A percentile compares a stretch with the other conserved stretches of the same genome.
phyloP scores from a whole-genome alignment of 2,888 invertebrate genomes.

The Physocephala rufipes region DNA sequence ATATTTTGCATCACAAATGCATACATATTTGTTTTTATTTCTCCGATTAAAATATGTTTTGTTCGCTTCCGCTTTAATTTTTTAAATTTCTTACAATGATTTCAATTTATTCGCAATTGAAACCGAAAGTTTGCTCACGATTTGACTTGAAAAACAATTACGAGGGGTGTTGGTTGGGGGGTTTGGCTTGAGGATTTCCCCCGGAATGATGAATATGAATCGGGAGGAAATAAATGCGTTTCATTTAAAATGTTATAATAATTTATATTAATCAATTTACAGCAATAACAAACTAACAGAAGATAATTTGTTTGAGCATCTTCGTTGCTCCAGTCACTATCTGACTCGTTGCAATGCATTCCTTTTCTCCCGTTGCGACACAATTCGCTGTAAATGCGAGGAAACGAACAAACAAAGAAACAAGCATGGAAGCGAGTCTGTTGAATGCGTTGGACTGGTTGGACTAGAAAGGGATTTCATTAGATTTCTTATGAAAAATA shows the following conservation, averaged over 20 bases:
- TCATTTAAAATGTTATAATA: conserved; percentile 35
- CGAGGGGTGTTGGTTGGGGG: too few species aligned
- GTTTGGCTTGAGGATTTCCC: not conserved
- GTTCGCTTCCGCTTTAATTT: not conserved
- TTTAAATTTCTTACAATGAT: conserved; percentile 5
- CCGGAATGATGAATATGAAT: conserved; percentile 23
- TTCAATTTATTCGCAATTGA: conserved; percentile 26
- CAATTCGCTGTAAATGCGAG: not conserved
- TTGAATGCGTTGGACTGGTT: too few species aligned
- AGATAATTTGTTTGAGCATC: too few species aligned
- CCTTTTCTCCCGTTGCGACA: too few species aligned
- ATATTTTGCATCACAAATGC: not conserved
- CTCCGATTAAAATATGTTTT: not conserved
- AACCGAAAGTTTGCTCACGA: conserved; percentile 11
- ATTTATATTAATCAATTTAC: conserved; percentile 33
- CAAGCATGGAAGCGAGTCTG: too few species aligned
- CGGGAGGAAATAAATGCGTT: conserved; percentile 31
- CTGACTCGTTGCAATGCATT: too few species aligned
- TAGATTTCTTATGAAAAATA: not conserved
- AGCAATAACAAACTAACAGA: not conserved
- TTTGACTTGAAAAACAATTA: too few species aligned
- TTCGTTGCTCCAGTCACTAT: too few species aligned
- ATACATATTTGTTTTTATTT: conserved; percentile 3
- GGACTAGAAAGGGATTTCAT: too few species aligned
- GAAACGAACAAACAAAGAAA: too few species aligned